Percentiles rank a stretch among this genome's conserved stretches.
phyloP scores from a whole-genome alignment of 2,797 vertebrate genomes.

The Melanotaenia nigrans region DNA sequence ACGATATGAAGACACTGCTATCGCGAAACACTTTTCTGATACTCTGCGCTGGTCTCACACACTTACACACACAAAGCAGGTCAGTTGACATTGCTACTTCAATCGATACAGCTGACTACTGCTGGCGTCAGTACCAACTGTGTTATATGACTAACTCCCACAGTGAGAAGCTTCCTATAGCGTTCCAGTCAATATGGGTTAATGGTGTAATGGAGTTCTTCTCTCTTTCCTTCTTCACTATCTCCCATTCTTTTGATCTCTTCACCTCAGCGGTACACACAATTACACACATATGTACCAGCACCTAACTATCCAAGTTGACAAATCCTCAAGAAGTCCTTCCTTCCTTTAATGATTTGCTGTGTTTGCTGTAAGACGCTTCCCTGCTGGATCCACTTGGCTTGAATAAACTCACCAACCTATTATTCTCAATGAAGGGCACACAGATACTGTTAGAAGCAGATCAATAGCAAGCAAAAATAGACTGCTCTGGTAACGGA shows the following conservation, averaged over 20 bases:
- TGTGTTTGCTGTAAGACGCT: conserved; percentile 66
- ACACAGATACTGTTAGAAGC: conserved; percentile 50
- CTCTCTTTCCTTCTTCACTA: conserved; percentile 39
- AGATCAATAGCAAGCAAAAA: conserved; percentile 59
- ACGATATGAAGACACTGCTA: conserved; percentile 45
- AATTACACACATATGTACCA: conserved; percentile 49
- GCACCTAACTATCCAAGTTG: conserved; percentile 48
- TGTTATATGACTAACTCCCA: conserved; percentile 71
- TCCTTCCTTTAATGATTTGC: conserved; percentile 73
- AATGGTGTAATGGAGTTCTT: conserved; percentile 70
- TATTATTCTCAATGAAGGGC: conserved; percentile 70
- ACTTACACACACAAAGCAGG: conserved; percentile 46
- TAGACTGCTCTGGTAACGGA: conserved; percentile 32
- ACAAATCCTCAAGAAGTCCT: conserved; percentile 55
- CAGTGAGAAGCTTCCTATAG: conserved; percentile 71
- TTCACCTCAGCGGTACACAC: conserved; percentile 37
- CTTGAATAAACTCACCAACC: conserved; percentile 62
- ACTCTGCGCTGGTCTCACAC: conserved; percentile 13
- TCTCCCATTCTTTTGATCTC: conserved; percentile 38
- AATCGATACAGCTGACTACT: conserved; percentile 73
- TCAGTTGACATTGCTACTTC: conserved; percentile 70
- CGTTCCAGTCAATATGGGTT: conserved; percentile 75
- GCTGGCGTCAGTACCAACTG: conserved; percentile 72
- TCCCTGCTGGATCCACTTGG: conserved; percentile 65
- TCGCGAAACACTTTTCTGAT: conserved; percentile 49